Evolutionary conservation across 1,140 invertebrate genomes (phyloP).

Genomic region (Caenorhabditis tropicalis): DNA sequence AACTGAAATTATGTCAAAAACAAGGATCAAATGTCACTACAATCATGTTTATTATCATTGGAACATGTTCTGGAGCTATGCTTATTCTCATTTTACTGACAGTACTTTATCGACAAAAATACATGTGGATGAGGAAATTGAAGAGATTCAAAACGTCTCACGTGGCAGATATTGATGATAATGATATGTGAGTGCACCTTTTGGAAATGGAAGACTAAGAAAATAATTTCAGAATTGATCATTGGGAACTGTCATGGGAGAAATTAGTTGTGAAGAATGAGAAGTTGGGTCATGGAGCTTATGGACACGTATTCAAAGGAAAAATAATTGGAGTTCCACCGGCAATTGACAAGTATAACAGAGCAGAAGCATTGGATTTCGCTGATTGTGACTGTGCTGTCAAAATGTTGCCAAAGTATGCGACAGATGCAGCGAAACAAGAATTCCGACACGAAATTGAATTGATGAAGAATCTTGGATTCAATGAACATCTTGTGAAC

Average conservation of each 20-base stretch:
- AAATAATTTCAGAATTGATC: conserved; percentile 57
- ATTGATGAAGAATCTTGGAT: conserved; percentile 91
- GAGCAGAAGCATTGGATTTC: conserved; percentile 41
- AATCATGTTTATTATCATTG: conserved; percentile 60
- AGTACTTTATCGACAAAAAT: conserved; percentile 61
- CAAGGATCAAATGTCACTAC: conserved; percentile 1
- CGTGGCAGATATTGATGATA: conserved; percentile 12
- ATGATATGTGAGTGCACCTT: conserved; percentile 48
- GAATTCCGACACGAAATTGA: conserved; percentile 97
- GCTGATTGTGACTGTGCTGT: conserved; percentile 48
- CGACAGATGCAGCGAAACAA: conserved; percentile 92
- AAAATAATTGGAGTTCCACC: conserved; percentile 61
- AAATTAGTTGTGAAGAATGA: conserved; percentile 62
- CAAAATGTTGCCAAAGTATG: conserved; percentile 77
- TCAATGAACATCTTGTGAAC: conserved; percentile 96
- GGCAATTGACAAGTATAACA: conserved; percentile 58
- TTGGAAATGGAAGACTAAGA: background rate
- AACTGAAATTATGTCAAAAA: background rate
- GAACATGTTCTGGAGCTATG: conserved; percentile 56
- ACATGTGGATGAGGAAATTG: conserved; percentile 61
- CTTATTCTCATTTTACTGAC: conserved; percentile 57
- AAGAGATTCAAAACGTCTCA: conserved; percentile 58
- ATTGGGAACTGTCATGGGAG: conserved; percentile 65
- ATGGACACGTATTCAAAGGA: conserved; percentile 64
- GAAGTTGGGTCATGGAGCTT: conserved; percentile 63